Base-by-base conservation (phyloP, 2,113 vertebrate species). In the Uria aalge region DNA sequence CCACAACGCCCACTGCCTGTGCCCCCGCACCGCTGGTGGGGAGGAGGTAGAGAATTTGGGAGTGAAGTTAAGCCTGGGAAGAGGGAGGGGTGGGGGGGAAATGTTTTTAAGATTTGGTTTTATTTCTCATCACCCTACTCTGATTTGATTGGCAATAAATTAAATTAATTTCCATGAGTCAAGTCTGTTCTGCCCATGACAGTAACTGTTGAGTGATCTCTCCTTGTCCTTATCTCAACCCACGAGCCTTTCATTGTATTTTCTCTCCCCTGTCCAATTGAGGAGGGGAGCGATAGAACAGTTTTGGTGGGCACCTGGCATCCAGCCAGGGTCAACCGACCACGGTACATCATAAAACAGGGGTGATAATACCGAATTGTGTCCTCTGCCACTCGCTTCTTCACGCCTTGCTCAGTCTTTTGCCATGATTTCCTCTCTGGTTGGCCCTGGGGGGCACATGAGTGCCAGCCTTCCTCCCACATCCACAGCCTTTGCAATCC, bases 361-460 rank as follows among this genome's bases (percentile, higher is more conserved):
- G 24, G 17, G 32, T 59, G 45, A 43, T 48, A 16, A 18, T 41
- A 48, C 23, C 1, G 1, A 43, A 59, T 8, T 47, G 16, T 52
- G 43, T 17, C 60, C 1, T 3, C 76, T 63, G 40, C 27, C 29
- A 26, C 7, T 18, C 27, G 7, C 45, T 40, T 24, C 41, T 47
- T 83, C 22, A 30, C 40, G 62, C 34, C 43, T 69, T 0, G 0
- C n/a, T 66, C 38, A 53, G n/a, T 30, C 23, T 67, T 50, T 67
- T 52, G 36, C 47, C 43, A 43, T 38, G 23, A 48, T 30, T 78
- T 64, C 77, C 30, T 34, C 36, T 62, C 53, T 9, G 5, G 34
- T 76, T 5, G 2, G 32, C 38, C 18, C 15, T 38, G 41, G 11
- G 52, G 8, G 4, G 11, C 34, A 24, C 0, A 0, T 20, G 36